Conservation (phyloP, 2,888 invertebrate species). For the Brenthis daphne region DNA sequence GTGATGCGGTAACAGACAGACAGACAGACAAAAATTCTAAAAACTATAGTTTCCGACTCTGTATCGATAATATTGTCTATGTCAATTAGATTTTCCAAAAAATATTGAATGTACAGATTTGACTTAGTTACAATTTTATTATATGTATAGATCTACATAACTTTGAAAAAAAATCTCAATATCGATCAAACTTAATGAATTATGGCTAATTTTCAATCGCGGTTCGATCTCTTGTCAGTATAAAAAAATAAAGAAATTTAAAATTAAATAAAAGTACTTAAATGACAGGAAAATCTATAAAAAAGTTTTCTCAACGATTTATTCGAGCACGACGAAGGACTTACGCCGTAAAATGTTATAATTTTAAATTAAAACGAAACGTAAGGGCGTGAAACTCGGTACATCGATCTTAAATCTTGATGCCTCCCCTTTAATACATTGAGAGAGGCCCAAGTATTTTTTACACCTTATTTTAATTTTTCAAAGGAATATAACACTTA, state of each 20-base stretch:
- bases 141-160: no score
- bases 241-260: background rate
- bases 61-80: no score
- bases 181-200: no score
- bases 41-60: no score
- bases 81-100: no score
- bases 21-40: no score
- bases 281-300: background rate
- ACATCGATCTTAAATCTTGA: conserved; percentile 52
- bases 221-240: no score
- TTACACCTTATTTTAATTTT: conserved; percentile 3
- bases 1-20: no score
- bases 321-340: conserved; percentile 1
- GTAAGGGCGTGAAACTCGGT: conserved; percentile 30
- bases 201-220: no score
- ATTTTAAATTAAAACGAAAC: conserved; percentile 18
- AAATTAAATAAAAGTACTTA: background rate
- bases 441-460: conserved; percentile 34
- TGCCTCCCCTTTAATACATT: conserved; percentile 50
- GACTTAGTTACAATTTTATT: no score
- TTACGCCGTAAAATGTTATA: conserved; percentile 7
- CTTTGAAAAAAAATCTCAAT: no score
- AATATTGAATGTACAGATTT: no score
- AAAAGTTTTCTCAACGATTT: conserved; percentile 8
- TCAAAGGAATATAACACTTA: conserved; percentile 28